Evolutionary conservation across 2,113 vertebrate species (phyloP).

Genomic region (Coregonus clupeaformis): DNA sequence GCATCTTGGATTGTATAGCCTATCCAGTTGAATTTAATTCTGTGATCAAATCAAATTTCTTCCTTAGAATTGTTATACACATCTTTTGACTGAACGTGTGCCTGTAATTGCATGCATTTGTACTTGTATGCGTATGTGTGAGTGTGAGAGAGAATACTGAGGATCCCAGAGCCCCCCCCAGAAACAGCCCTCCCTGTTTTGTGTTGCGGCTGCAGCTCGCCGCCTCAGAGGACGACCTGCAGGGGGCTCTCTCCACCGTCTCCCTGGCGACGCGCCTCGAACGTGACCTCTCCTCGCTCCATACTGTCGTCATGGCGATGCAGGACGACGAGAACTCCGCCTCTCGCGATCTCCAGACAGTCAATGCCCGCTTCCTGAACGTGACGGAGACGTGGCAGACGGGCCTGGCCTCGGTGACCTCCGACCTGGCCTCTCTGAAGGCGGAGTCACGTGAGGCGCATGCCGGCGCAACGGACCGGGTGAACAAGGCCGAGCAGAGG

Average conservation of each 20-base stretch:
- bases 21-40: too few relatives aligned
- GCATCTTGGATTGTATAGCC: too few relatives aligned
- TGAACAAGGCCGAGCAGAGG: constrained; percentile 83
- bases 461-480: constrained; percentile 72
- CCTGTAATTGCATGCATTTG: neutral
- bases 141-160: constrained; percentile 14
- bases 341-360: constrained; percentile 71
- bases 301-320: constrained; percentile 65
- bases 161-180: constrained; percentile 31
- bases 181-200: constrained; percentile 79
- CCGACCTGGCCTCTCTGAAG: constrained; percentile 76
- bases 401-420: constrained; percentile 71
- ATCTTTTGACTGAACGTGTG: neutral
- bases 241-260: constrained; percentile 71
- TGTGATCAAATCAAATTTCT: neutral
- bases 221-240: constrained; percentile 80
- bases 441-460: constrained; percentile 79
- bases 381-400: constrained; percentile 81
- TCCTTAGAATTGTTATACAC: neutral
- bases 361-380: constrained; percentile 80
- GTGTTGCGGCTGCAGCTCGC: constrained; percentile 93
- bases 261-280: constrained; percentile 78
- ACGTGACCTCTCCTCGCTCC: constrained; percentile 79
- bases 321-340: constrained; percentile 76
- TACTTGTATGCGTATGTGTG: neutral